Evolutionary conservation across 2,113 vertebrate genomes (phyloP), one percentile per base, ranked within the genome.

Genomic region (Lucifuga dentata): DNA sequence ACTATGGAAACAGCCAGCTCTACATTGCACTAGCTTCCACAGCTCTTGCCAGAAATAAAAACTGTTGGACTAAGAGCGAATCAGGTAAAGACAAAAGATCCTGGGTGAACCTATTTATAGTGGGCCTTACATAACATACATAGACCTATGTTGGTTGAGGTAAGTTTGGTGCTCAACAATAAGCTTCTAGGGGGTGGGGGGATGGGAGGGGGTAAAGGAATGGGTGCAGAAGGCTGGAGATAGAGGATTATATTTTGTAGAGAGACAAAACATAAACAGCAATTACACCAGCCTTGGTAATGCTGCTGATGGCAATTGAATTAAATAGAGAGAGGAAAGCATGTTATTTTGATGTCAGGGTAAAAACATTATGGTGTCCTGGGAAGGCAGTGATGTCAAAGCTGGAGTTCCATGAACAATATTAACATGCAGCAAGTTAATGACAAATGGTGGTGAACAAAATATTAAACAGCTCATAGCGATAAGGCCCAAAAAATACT

Each of bases 41-140:
- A 82, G 88, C 90, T 88, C 92, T 90, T 90, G 92, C 90, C 91
- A 92, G 92, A 92, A 93, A 93, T 92, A 94, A 92, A 92, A 93
- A 92, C 87, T 88, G 91, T 91, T 92, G 87, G 89, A 91, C 91
- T 92, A 92, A 90, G 91, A 93, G 90, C 85, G 88, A 90, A 93
- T 92, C 93, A 94, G 93, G 93, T 94, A 93, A 93, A 94, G 91
- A 94, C 92, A 94, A 94, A 94, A 93, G 92, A 93, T 93, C 91
- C 88, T 66, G 89, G 91, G 90, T 89, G 84, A 90, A 88, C 75
- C 92, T 93, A 94, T 93, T 92, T 93, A 92, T 94, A 93, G 91
- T 78, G 81, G 69, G 53, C 78, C 90, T 94, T 94, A 92, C 89
- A 93, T 94, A 94, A 94, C 91, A 80, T 84, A 88, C 83, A 89